Evolutionary conservation across 30 jellyfish, hydroid and myxozoan genomes (phyloP).

Genomic region (Pelagia noctiluca): DNA sequence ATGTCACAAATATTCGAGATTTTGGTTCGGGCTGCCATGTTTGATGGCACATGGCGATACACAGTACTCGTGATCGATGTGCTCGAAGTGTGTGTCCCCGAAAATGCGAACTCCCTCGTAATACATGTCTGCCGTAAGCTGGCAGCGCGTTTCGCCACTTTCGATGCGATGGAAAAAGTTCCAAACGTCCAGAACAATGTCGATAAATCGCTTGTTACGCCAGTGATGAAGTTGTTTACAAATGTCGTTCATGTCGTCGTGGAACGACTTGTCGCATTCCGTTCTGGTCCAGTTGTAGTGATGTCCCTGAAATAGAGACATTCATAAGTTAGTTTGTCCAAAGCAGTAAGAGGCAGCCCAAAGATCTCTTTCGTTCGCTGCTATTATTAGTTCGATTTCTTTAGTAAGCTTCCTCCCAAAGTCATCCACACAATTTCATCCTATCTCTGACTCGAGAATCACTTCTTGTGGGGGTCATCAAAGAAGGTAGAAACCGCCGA

Average conservation of each 20-base stretch:
- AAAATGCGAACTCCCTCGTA: slow-evolving; percentile 93
- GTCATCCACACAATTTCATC: too few species aligned
- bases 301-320: slow-evolving; percentile 75
- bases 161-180: slow-evolving; percentile 78
- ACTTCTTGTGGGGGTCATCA: too few species aligned
- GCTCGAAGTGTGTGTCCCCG: slow-evolving; percentile 95
- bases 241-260: slow-evolving; percentile 76
- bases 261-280: slow-evolving; percentile 90
- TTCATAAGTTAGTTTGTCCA: slow-evolving; percentile 7
- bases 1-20: not conserved
- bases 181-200: slow-evolving; percentile 75
- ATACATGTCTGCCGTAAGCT: slow-evolving; percentile 84
- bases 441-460: too few species aligned
- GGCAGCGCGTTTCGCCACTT: slow-evolving; percentile 85
- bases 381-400: too few species aligned
- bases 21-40: slow-evolving; percentile 85
- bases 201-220: slow-evolving; percentile 80
- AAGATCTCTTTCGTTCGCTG: too few species aligned
- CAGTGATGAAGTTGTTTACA: slow-evolving; percentile 72
- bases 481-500: too few species aligned
- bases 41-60: slow-evolving; percentile 81
- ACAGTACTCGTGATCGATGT: slow-evolving; percentile 93
- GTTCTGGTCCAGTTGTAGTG: slow-evolving; percentile 97
- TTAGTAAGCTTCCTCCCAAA: too few species aligned
- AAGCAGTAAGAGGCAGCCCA: too few species aligned